Conservation (phyloP, 2,113 vertebrate genomes). For the Scophthalmus maximus region DNA sequence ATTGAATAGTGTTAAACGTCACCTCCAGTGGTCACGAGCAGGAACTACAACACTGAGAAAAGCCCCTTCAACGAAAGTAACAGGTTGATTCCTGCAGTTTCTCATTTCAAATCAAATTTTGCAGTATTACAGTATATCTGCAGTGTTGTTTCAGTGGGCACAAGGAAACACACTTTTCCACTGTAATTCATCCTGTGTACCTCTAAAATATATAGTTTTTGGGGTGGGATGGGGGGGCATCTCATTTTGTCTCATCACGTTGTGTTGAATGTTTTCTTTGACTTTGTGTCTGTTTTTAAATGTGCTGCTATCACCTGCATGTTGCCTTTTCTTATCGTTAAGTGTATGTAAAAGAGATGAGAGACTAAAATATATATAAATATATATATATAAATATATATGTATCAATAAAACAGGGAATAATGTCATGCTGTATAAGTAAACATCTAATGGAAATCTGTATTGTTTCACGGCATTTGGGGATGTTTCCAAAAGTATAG, state of each 20-base stretch:
- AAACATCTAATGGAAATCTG: constrained; percentile 48
- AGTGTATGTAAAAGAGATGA: constrained; percentile 34
- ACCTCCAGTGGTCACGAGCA: background rate
- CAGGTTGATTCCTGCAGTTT: background rate
- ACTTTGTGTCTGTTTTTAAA: constrained; percentile 52
- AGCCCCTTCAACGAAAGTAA: constrained; percentile 1
- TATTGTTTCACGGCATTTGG: constrained; percentile 43
- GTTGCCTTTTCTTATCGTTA: constrained; percentile 75
- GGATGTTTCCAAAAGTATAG: constrained; percentile 35
- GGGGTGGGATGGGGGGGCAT: background rate
- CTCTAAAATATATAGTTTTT: background rate
- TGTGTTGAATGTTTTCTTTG: constrained; percentile 45
- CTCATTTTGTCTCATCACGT: constrained; percentile 1
- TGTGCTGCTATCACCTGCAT: constrained; percentile 79
- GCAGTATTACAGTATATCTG: background rate
- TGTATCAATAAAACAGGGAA: constrained; percentile 35
- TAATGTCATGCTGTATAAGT: constrained; percentile 52
- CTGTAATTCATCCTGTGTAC: background rate
- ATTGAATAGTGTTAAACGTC: background rate
- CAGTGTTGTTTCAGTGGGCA: background rate
- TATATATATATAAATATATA: constrained; percentile 7
- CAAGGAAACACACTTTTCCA: background rate
- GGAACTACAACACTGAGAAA: background rate
- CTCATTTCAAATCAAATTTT: background rate
- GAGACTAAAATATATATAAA: constrained; percentile 10